Conservation (phyloP, 2,888 invertebrate species). For the Stegophylla sp. region DNA sequence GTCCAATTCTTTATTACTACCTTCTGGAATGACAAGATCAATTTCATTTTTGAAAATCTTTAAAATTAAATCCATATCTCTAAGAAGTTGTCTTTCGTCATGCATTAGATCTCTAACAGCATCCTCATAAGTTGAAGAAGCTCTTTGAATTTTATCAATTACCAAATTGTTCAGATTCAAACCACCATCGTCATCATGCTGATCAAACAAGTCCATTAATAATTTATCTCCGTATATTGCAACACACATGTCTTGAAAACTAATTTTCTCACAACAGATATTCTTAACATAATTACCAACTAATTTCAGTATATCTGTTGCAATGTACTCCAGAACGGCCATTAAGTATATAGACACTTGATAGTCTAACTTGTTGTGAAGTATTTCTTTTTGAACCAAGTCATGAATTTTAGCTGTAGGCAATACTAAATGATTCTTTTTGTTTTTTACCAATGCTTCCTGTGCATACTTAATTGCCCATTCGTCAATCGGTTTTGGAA, state of each 20-base stretch:
- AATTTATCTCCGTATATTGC: constrained; percentile 98
- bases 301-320: constrained; percentile 92
- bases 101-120: constrained; percentile 91
- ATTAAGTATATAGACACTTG: constrained; percentile 89
- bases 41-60: constrained; percentile 88
- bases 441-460: constrained; percentile 80
- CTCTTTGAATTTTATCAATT: constrained; percentile 43
- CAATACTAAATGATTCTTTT: constrained; percentile 74
- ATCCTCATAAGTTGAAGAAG: constrained; percentile 78
- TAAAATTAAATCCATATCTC: constrained; percentile 95
- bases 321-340: constrained; percentile 92
- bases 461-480: constrained; percentile 92
- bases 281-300: constrained; percentile 98
- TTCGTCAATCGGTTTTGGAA: constrained; percentile 92
- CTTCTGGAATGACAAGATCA: constrained; percentile 70
- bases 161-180: constrained; percentile 31
- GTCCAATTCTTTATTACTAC: constrained; percentile 75
- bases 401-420: constrained; percentile 91
- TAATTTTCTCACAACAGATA: constrained; percentile 89
- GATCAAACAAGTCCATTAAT: constrained; percentile 96
- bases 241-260: constrained; percentile 92
- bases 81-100: constrained; percentile 91
- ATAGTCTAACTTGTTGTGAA: constrained; percentile 84
- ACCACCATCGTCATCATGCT: constrained; percentile 74
- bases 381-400: constrained; percentile 83